phyloP scores from a whole-genome alignment of 2,888 invertebrate genomes.

The Hirtodrosophila cameraria region DNA sequence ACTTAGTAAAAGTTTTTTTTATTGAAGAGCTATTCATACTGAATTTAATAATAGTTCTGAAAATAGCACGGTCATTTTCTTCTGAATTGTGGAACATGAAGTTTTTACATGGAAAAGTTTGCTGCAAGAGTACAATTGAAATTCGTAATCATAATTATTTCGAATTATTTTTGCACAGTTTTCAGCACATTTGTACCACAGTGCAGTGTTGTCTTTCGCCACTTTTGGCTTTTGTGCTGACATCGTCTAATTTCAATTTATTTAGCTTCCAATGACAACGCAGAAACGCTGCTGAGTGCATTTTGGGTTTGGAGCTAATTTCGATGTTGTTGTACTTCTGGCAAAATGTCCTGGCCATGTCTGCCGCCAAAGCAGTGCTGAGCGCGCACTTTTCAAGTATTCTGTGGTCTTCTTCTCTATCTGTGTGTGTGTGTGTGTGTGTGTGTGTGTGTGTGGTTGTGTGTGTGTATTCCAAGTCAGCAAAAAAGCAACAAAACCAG shows the following conservation, averaged over 20 bases:
- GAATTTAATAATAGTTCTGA: too few relatives aligned
- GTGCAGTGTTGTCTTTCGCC: slow-evolving; percentile 27
- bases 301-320: slow-evolving; percentile 44
- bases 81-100: too few relatives aligned
- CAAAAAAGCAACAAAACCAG: slow-evolving; percentile 31
- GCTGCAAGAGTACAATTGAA: too few relatives aligned
- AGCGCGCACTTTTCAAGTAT: slow-evolving; percentile 50
- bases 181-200: too few relatives aligned
- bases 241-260: slow-evolving; percentile 76
- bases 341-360: too few relatives aligned
- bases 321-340: slow-evolving; percentile 54
- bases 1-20: too few relatives aligned
- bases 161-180: too few relatives aligned
- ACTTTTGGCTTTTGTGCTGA: slow-evolving; percentile 70
- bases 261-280: slow-evolving; percentile 75
- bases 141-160: too few relatives aligned
- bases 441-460: slow-evolving; percentile 24
- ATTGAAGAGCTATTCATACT: too few relatives aligned
- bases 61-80: too few relatives aligned
- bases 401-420: slow-evolving; percentile 4
- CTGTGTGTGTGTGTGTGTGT: slow-evolving; percentile 8
- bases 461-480: slow-evolving; percentile 37
- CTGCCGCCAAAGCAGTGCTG: slow-evolving; percentile 39
- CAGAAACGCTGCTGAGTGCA: slow-evolving; percentile 68
- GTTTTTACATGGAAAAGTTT: too few relatives aligned